phyloP scores from a whole-genome alignment of 1,140 invertebrate species.

The Dendrolimus kikuchii region DNA sequence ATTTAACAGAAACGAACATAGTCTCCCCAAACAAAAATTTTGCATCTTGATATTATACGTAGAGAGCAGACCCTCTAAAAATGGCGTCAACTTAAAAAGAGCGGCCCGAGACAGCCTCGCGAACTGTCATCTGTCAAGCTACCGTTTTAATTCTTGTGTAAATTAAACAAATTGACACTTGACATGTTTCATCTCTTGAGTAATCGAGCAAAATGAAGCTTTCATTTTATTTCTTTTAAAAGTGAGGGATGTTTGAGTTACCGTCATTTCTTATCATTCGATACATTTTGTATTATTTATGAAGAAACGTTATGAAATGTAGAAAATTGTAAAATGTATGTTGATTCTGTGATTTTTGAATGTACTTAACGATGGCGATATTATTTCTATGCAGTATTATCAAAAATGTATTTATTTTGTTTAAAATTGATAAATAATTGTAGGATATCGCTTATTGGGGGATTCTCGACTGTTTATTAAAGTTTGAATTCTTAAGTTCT shows the following conservation, averaged over 20 bases:
- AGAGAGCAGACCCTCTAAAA: conserved; percentile 2
- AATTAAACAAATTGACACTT: conserved; percentile 64
- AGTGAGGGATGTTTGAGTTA: conserved; percentile 20
- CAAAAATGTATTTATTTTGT: too few relatives aligned
- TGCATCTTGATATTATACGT: too few relatives aligned
- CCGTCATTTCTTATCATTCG: conserved; percentile 21
- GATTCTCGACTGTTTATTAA: too few relatives aligned
- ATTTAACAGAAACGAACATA: too few relatives aligned
- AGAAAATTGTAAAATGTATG: not conserved
- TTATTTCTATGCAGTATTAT: too few relatives aligned
- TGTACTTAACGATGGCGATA: too few relatives aligned
- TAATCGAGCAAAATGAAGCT: conserved; percentile 59
- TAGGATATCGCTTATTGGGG: too few relatives aligned
- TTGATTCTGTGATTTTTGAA: too few relatives aligned
- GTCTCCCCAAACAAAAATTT: too few relatives aligned
- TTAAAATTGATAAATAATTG: too few relatives aligned
- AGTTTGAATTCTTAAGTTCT: too few relatives aligned
- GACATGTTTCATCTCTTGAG: conserved; percentile 61
- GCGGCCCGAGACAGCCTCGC: conserved; percentile 18
- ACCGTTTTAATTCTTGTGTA: conserved; percentile 58
- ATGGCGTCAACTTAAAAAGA: conserved; percentile 4
- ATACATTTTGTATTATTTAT: conserved; percentile 9
- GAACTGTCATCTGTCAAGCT: conserved; percentile 54
- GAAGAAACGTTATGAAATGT: conserved; percentile 4
- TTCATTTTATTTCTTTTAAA: conserved; percentile 45